These are phyloP conservation scores for Typhlichthys eigenmanni DNA, from an alignment of 2,797 vertebrate genomes.

Conservation along the genomic window DNA sequence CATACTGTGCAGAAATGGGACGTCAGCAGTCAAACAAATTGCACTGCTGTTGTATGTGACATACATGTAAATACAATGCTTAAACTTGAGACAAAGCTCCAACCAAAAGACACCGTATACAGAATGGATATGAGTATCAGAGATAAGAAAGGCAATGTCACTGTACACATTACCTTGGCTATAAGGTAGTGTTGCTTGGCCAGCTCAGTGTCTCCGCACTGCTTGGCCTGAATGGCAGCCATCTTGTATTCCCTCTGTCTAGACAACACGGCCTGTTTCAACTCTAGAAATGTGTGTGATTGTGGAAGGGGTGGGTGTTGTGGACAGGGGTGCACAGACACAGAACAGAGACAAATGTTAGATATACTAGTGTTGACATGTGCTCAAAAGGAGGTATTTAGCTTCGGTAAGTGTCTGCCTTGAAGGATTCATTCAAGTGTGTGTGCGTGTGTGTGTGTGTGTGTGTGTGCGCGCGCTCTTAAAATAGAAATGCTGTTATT, in stretches of 20 bases:
- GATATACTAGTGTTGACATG: background rate
- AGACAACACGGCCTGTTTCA: constrained; percentile 75
- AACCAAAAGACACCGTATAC: no score
- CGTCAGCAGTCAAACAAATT: no score
- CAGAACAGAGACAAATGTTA: background rate
- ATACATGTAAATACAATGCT: no score
- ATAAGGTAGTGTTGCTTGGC: constrained; percentile 79
- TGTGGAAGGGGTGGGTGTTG: background rate
- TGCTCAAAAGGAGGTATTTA: constrained; percentile 8
- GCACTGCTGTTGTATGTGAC: no score
- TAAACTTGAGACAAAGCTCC: no score
- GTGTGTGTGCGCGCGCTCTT: no score
- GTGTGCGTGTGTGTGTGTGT: no score
- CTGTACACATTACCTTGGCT: constrained; percentile 79
- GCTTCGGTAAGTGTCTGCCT: background rate
- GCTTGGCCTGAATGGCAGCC: constrained; percentile 85
- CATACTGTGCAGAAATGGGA: no score
- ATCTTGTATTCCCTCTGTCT: constrained; percentile 88
- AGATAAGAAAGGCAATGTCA: background rate
- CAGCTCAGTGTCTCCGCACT: constrained; percentile 73
- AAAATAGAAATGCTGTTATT: no score
- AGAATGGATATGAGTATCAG: background rate
- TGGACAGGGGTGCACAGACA: background rate
- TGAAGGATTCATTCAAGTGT: no score
- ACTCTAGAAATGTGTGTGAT: constrained; percentile 47